Conservation (phyloP, 37 sponge, comb jelly and placozoan species). For the Bolinopsis microptera region DNA sequence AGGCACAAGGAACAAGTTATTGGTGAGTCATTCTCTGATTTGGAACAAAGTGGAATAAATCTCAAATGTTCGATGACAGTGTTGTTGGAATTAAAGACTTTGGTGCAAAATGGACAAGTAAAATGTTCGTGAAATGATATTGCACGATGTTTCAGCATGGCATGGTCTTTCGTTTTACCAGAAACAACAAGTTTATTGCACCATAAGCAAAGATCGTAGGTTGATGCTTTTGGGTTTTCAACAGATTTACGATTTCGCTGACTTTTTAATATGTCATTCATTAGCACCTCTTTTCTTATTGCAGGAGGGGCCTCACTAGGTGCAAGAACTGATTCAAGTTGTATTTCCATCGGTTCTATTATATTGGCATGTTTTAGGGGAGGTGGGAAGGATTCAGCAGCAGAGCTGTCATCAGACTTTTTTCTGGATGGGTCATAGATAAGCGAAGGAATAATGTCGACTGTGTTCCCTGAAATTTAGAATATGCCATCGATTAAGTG, state of each 20-base stretch:
- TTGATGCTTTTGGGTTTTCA: not conserved
- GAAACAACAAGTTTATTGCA: constrained; percentile 26
- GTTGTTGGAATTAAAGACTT: constrained; percentile 17
- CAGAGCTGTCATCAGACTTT: not conserved
- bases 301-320: not conserved
- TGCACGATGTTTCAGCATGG: constrained; percentile 9
- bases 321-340: not conserved
- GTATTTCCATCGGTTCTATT: not conserved
- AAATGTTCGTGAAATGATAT: not conserved
- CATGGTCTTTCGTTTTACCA: constrained; percentile 5
- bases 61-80: not conserved
- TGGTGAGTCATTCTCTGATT: not conserved
- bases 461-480: not conserved
- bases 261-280: constrained; percentile 18
- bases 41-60: constrained; percentile 31
- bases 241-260: not conserved
- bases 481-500: no score
- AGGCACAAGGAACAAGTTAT: constrained; percentile 16
- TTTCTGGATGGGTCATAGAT: not conserved
- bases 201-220: constrained; percentile 24
- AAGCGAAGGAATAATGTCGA: not conserved
- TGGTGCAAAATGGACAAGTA: constrained; percentile 18
- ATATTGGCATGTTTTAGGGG: not conserved
- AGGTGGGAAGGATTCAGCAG: not conserved
- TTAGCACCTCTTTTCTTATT: not conserved